Percentiles rank a stretch among this genome's conserved stretches.
Evolutionary conservation across 1,140 invertebrate species (phyloP).

Genomic region (Pogonognathellus flavescens): DNA sequence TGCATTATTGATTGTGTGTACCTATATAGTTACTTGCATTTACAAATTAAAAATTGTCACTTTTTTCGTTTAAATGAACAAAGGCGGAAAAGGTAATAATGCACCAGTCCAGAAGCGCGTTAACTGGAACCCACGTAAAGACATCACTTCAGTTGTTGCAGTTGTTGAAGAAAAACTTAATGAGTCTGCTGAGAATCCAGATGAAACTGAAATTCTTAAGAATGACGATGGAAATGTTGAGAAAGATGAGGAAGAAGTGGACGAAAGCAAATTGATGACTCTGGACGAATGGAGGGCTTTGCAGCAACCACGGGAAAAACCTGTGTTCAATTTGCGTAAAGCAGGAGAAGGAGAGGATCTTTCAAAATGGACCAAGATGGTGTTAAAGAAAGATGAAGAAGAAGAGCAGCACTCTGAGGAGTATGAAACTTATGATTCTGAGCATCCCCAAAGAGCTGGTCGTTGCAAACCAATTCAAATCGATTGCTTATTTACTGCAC

Average conservation of each 20-base stretch:
- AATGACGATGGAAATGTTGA: background rate
- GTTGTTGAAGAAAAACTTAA: background rate
- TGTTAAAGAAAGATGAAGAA: slow-evolving; percentile 82
- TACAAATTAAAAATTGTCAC: too few species aligned
- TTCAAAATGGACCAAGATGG: slow-evolving; percentile 93
- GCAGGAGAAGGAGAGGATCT: slow-evolving; percentile 92
- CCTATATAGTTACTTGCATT: too few species aligned
- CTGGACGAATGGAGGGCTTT: slow-evolving; percentile 91
- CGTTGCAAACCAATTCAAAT: slow-evolving; percentile 89
- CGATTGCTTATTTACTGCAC: slow-evolving; percentile 89
- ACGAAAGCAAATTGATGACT: slow-evolving; percentile 76
- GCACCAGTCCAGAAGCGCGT: too few species aligned
- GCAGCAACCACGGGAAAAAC: slow-evolving; percentile 79
- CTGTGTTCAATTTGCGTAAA: slow-evolving; percentile 90
- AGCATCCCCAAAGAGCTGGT: slow-evolving; percentile 88
- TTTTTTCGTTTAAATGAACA: too few species aligned
- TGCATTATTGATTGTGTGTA: too few species aligned
- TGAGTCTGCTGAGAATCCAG: background rate
- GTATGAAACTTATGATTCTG: slow-evolving; percentile 75
- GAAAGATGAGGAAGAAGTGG: background rate
- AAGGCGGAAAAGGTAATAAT: too few species aligned
- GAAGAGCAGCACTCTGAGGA: slow-evolving; percentile 73
- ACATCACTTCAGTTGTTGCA: background rate
- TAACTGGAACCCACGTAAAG: background rate
- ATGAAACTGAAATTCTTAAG: background rate